Percentiles rank a stretch among this genome's conserved stretches.
Evolutionary conservation across 2,888 invertebrate species (phyloP).

Genomic region (Osedax fenrisi): DNA sequence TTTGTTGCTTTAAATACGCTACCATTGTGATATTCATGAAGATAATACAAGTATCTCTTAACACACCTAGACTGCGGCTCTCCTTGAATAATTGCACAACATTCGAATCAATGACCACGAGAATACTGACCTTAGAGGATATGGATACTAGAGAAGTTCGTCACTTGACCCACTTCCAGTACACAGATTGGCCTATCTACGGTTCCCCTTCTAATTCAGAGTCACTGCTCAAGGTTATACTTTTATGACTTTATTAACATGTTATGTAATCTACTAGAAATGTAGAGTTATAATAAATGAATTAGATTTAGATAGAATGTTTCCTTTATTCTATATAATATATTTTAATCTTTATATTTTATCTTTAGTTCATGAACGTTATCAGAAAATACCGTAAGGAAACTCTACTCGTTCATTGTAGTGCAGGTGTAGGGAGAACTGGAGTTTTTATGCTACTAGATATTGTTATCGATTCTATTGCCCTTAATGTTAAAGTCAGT

Average conservation of each 20-base stretch:
- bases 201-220: not conserved
- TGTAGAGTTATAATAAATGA: too few species aligned
- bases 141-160: not conserved
- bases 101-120: not conserved
- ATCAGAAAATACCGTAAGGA: not conserved
- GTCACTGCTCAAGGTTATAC: not conserved
- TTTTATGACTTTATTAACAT: not conserved
- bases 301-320: too few species aligned
- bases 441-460: not conserved
- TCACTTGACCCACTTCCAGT: not conserved
- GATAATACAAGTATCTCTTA: too few species aligned
- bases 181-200: not conserved
- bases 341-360: too few species aligned
- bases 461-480: not conserved
- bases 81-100: not conserved
- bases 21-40: too few species aligned
- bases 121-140: not conserved
- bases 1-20: too few species aligned
- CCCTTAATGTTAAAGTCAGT: not conserved
- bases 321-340: not conserved
- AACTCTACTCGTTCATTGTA: not conserved
- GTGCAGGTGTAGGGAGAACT: not conserved
- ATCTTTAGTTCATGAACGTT: not conserved
- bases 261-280: too few species aligned
- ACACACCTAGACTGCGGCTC: not conserved